Conservation (phyloP, 37 sponge, comb jelly and placozoan genomes). For the Bolinopsis microptera region DNA sequence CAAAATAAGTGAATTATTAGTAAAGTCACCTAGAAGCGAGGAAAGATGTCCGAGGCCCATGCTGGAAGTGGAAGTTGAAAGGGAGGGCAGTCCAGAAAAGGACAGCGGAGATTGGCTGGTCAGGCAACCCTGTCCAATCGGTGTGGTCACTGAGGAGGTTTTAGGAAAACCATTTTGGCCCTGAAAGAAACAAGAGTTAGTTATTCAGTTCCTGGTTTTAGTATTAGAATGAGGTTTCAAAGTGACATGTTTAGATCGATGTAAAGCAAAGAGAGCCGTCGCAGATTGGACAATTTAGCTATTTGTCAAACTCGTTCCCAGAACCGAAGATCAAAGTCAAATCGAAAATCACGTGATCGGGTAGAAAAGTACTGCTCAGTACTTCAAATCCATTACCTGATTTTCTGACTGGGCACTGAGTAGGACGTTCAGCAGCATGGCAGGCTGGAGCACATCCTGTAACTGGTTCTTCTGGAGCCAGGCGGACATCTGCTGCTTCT, state of each 20-base stretch:
- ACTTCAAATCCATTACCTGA: too few relatives aligned
- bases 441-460: constrained; percentile 51
- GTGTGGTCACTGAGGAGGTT: constrained; percentile 32
- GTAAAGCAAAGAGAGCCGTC: too few relatives aligned
- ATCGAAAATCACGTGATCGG: too few relatives aligned
- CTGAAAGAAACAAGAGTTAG: not conserved
- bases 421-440: constrained; percentile 32
- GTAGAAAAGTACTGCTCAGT: too few relatives aligned
- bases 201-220: too few relatives aligned
- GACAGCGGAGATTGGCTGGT: constrained; percentile 21
- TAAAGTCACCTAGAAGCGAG: constrained; percentile 36
- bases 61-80: not conserved
- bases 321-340: too few relatives aligned
- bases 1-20: too few relatives aligned
- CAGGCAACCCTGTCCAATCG: not conserved
- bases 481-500: constrained; percentile 55
- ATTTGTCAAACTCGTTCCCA: too few relatives aligned
- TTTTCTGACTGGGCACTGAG: not conserved
- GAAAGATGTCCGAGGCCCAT: not conserved
- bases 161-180: not conserved
- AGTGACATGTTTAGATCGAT: too few relatives aligned
- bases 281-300: too few relatives aligned
- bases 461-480: constrained; percentile 51
- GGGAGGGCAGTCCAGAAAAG: constrained; percentile 33
- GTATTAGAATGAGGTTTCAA: too few relatives aligned